Base-by-base conservation (phyloP, 2,797 vertebrate genomes). In the Pipistrellus nathusii region DNA sequence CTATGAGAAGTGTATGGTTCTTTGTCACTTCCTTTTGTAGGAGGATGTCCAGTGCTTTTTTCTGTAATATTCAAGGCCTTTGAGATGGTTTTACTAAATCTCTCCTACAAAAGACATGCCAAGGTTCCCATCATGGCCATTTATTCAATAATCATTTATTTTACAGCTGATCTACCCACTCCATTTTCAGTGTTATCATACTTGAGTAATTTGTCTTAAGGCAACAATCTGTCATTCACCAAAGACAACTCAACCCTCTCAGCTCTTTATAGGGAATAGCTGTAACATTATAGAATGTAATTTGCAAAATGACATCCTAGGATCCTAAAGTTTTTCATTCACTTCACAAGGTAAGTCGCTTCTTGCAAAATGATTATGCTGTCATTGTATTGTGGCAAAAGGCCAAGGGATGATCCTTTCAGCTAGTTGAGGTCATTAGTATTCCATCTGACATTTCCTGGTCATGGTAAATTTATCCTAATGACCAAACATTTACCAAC, bases 71-170 rank as follows among this genome's bases (percentile, higher is more conserved):
- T 72, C 0, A 75, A 64, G 6, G 3, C 55, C 41, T 86, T 71
- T 75, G 30, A 11, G 57, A 57, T 88, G 9, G 18, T 5, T 69
- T 90, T 81, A 80, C 21, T 76, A 17, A 91, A 69, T 53, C 15
- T 83, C 10, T 38, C 32, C 17, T 25, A 38, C 27, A 68, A 84
- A 95, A 87, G n/a, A 87, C 3, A 71, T 78, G 41, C 41, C 25
- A 90, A 80, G 23, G 8, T 81, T 94, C 57, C 62, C 64, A 95
- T 55, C 81, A 94, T 32, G 62, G 73, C 5, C 64, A 69, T 92
- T 95, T 94, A 94, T 90, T 93, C 85, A 95, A 51, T 62, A 27
- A 86, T 88, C 69, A 93, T 92, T 94, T 72, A 86, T 88, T 92
- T 92, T 75, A 15, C 15, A 88, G 12, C 32, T 85, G 83, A 59